phyloP scores from a whole-genome alignment of 2,888 invertebrate species.

The Limnephilus auricula region DNA sequence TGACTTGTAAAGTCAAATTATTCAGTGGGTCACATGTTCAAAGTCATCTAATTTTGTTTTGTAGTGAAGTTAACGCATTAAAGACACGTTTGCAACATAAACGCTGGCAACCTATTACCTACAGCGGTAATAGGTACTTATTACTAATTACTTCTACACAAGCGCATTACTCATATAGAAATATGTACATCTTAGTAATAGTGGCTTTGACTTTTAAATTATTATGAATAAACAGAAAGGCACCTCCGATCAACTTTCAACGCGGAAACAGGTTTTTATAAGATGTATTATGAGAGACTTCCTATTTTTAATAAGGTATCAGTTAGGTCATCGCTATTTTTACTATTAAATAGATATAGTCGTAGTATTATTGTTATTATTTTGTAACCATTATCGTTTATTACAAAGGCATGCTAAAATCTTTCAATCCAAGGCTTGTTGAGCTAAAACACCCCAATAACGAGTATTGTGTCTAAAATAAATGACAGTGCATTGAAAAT shows the following conservation, averaged over 20 bases:
- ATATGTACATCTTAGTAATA: neutral
- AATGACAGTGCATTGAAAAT: neutral
- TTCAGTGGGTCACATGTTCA: too few relatives aligned
- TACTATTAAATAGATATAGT: neutral
- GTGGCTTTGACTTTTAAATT: neutral
- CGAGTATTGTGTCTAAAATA: neutral
- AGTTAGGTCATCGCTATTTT: slow-evolving; percentile 11
- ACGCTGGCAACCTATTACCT: neutral
- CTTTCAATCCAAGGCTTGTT: neutral
- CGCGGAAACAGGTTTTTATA: neutral
- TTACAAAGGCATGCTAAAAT: neutral
- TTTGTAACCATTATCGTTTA: neutral
- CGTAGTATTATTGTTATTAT: neutral
- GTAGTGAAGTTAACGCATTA: neutral
- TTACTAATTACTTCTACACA: neutral
- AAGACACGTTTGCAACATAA: neutral
- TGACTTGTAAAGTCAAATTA: neutral
- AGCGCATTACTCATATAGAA: neutral
- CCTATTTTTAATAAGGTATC: neutral
- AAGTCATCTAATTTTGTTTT: too few relatives aligned
- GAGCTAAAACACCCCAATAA: too few relatives aligned
- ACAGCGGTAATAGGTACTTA: neutral
- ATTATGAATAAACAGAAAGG: neutral
- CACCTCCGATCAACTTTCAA: neutral
- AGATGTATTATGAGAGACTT: neutral